Evolutionary conservation across 2,888 invertebrate genomes (phyloP), one percentile per base, ranked within the genome.

Genomic region (Andricus curvator): DNA sequence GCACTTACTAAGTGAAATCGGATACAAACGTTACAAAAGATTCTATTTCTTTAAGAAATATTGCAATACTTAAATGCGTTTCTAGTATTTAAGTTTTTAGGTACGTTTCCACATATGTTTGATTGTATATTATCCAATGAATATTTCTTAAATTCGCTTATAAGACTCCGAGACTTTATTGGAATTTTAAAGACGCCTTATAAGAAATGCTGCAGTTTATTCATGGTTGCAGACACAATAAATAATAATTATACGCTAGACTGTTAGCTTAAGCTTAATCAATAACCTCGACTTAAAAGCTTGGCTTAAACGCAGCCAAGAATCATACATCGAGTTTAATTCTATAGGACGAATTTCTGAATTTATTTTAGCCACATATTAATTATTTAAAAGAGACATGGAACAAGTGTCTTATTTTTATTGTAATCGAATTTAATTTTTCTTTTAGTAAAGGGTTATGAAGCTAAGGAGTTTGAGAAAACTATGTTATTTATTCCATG

Each of bases 1-100:
- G 64, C 56, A 51, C 60, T 56, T 68, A n/a, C 17, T 44, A 74
- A 11, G 65, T 80, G 51, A 77, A 25, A 51, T 65, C 20, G 20
- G n/a, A 77, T 77, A 89, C 87, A 90, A 89, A 89, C 80, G 82
- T 89, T 90, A 89, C 85, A 90, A 90, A 90, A 90, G 84, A 82
- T 86, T 79, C 85, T 80, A 86, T 83, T 78, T 80, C 60, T 66
- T 78, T 82, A 82, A 78, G 83, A 82, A 84, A 83, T 20, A 62
- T 79, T 81, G 77, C 68, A 60, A 62, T 76, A 68, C 22, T 67
- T 77, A 48, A 29, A 51, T 81, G 78, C 44, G n/a, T 79, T 62
- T 41, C 20, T 62, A 62, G 62, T 41, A 41, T 68, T 44, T 13
- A 13, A 13, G 11, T 37, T 25, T 17, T 4, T 20, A 29, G 22